Base-by-base conservation (phyloP, 1,140 invertebrate species). In the Orussus abietinus region DNA sequence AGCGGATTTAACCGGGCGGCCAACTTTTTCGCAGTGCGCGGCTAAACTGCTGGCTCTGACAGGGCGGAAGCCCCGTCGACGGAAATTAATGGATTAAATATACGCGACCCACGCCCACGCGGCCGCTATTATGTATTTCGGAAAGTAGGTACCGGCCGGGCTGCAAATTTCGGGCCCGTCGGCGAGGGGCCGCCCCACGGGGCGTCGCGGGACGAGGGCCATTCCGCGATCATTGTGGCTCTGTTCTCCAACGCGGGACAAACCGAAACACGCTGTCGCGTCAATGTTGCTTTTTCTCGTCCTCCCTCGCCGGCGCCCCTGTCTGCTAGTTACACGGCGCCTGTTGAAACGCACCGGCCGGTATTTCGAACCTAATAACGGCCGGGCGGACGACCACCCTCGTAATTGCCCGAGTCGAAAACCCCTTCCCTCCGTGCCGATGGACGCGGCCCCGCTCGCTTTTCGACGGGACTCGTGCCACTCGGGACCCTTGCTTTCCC, bases 1-100 rank as follows among this genome's bases (percentile, higher is more conserved):
- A 42, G 38, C 53, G 31, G 32, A 44, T 57, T 56, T 57, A 57
- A 57, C 56, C 53, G 55, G 36, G 44, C n/a, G n/a, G n/a, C n/a
- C 48, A 54, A 58, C 54, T 51, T 54, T 57, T 53, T 53, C 50
- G 26, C 38, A 42, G 25, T 53, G 49, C 43, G 42, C 41, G 28
- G 35, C 42, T 57, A 53, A 49, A 47, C 49, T 31, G 42, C 53
- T 57, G 55, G 30, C 33, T 28, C 47, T 57, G 55, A 58, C 55
- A 33, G 38, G 38, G 36, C 43, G 51, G 42, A 54, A 54, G 31
- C 49, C 49, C 39, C 42, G 31, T 42, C 38, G 51, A 54, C 46
- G 50, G 50, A 58, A 58, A 57, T 57, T 58, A 58, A 58, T 58
- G 54, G 55, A 42, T 40, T 39, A 42, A 46, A 38, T 34, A 43